Evolutionary conservation across 2,797 vertebrate species (phyloP).

Genomic region (Anisognathus igniventris): DNA sequence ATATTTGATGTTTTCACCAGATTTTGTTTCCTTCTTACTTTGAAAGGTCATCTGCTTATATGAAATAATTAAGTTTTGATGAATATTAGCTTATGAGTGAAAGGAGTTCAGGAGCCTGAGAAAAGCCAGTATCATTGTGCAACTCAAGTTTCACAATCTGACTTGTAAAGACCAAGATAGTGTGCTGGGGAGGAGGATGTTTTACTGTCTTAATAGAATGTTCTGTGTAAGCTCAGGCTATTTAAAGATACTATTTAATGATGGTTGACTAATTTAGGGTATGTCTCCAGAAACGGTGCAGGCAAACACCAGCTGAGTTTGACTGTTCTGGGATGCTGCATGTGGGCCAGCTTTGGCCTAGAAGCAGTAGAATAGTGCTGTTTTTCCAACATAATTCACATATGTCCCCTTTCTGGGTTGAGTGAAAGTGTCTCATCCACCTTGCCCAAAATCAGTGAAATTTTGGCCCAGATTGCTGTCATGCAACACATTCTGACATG

Average conservation of each 20-base stretch:
- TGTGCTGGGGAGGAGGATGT: constrained; percentile 16
- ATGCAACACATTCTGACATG: fast-evolving
- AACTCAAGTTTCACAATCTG: constrained; percentile 1
- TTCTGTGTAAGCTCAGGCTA: constrained; percentile 41
- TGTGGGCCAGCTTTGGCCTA: background rate
- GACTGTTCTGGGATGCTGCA: background rate
- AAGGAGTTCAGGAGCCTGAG: background rate
- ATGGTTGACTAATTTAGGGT: constrained; percentile 25
- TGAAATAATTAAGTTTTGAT: background rate
- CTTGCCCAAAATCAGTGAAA: background rate
- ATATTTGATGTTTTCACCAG: background rate
- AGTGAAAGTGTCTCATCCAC: fast-evolving
- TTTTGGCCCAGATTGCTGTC: background rate
- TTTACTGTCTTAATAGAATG: constrained; percentile 31
- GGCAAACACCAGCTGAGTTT: background rate
- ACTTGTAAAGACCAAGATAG: constrained; percentile 10
- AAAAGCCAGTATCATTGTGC: background rate
- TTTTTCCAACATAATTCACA: background rate
- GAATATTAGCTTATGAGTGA: background rate
- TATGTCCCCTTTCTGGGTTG: background rate
- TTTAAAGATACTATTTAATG: constrained; percentile 41
- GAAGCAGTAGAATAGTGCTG: background rate
- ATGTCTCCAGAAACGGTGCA: background rate
- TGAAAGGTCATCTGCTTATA: background rate
- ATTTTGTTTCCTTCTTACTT: background rate